These are phyloP conservation scores for Centropristis striata DNA, from an alignment of 2,113 vertebrate genomes.

Conservation along the genomic window DNA sequence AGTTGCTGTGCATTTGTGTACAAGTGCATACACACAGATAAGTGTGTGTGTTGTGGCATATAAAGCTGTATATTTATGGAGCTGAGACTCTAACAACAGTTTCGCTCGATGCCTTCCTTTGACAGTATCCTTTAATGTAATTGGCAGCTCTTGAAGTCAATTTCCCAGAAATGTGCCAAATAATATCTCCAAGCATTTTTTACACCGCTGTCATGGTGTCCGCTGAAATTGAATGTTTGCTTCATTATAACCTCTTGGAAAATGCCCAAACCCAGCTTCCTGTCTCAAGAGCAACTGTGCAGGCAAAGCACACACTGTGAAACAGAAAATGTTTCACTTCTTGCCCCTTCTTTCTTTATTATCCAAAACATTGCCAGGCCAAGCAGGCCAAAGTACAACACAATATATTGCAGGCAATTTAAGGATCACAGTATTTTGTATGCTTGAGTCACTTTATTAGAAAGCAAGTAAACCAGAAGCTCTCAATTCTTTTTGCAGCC, in stretches of 20 bases:
- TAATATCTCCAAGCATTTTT: conserved; percentile 57
- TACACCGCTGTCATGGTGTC: conserved; percentile 39
- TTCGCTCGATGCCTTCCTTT: conserved; percentile 49
- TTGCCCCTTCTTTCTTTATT: conserved; percentile 37
- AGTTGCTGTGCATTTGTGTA: conserved; percentile 7
- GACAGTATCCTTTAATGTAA: conserved; percentile 74
- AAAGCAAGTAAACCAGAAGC: background rate
- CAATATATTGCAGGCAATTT: background rate
- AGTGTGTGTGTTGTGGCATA: conserved; percentile 34
- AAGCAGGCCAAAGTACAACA: conserved; percentile 19
- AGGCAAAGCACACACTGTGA: conserved; percentile 45
- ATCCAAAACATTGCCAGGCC: conserved; percentile 37
- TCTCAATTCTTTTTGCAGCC: too few relatives aligned
- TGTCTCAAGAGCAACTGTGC: conserved; percentile 51
- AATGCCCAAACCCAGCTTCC: conserved; percentile 54
- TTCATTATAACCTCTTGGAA: conserved; percentile 74
- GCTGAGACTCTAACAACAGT: conserved; percentile 52
- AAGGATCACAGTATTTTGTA: background rate
- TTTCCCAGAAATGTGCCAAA: conserved; percentile 66
- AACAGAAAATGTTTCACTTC: conserved; percentile 33
- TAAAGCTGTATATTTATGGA: conserved; percentile 52
- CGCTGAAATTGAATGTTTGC: conserved; percentile 67
- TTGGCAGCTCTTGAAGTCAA: conserved; percentile 72
- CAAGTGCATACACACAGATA: background rate
- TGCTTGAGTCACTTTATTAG: background rate